Percentiles rank a stretch among this genome's conserved stretches.
Evolutionary conservation across 2,888 invertebrate species (phyloP).

Genomic region (Agrochola circellaris): DNA sequence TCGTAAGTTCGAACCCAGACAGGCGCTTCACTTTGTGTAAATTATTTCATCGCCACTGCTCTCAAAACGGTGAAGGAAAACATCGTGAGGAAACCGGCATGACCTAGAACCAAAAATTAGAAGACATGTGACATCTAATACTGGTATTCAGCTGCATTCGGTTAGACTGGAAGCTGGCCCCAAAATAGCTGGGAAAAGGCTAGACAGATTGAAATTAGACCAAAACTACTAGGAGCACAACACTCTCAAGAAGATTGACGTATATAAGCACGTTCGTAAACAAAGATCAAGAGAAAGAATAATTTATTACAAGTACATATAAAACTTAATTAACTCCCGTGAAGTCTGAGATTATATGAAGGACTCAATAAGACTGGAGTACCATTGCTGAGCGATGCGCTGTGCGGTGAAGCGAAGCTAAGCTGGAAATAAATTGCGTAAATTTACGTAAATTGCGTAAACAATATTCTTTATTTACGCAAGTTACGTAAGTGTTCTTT

Average conservation of each 20-base stretch:
- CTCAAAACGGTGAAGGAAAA: no score
- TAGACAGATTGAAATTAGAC: no score
- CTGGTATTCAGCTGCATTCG: no score
- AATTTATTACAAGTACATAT: slow-evolving; percentile 44
- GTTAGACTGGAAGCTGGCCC: no score
- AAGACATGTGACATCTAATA: no score
- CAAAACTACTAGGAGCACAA: slow-evolving; percentile 2
- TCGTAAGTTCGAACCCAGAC: no score
- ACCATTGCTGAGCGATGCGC: slow-evolving; percentile 2
- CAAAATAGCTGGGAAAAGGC: no score
- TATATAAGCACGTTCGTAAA: slow-evolving; percentile 23
- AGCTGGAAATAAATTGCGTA: neutral
- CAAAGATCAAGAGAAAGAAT: slow-evolving; percentile 34
- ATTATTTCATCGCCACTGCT: no score
- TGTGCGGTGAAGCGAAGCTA: neutral
- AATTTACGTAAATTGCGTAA: no score
- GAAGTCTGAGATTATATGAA: slow-evolving; percentile 36
- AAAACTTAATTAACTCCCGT: slow-evolving; percentile 54
- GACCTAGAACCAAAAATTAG: no score
- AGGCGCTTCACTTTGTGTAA: no score
- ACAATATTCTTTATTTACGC: neutral
- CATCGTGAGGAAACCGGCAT: no score
- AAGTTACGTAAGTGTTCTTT: neutral
- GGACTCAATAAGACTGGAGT: slow-evolving; percentile 16
- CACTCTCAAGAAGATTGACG: slow-evolving; percentile 8